These are phyloP conservation scores for Sinella curviseta DNA, from an alignment of 1,140 invertebrate species.

Conservation along the genomic window DNA sequence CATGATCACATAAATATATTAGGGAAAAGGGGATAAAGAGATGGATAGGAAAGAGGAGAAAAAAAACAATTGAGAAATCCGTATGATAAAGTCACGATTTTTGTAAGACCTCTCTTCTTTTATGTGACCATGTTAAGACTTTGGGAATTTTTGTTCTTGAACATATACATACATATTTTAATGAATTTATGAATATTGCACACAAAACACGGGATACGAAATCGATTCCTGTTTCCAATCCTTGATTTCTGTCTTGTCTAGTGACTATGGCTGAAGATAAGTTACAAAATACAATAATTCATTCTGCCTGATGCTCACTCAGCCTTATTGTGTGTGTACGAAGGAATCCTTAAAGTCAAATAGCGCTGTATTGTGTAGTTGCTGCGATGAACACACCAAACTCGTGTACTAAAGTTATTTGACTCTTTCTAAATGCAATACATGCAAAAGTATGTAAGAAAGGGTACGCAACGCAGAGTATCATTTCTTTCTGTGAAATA, in stretches of 20 bases:
- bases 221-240: conserved; percentile 26
- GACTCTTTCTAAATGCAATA: conserved; percentile 3
- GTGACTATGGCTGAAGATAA: background rate
- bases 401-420: conserved; percentile 14
- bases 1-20: conserved; percentile 6
- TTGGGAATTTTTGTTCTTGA: conserved; percentile 2
- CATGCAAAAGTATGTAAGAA: background rate
- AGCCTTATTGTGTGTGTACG: background rate
- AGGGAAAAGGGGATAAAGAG: background rate
- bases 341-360: too few relatives aligned
- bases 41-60: background rate
- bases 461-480: background rate
- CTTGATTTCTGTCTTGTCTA: background rate
- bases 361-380: too few relatives aligned
- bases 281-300: conserved; percentile 2
- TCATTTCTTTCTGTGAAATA: conserved; percentile 22
- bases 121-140: background rate
- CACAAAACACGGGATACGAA: background rate
- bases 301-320: background rate
- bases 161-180: background rate
- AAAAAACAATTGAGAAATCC: conserved; percentile 21
- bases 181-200: conserved; percentile 10
- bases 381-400: background rate
- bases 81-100: conserved; percentile 23
- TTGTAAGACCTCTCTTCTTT: background rate